Evolutionary conservation across 2,888 invertebrate species (phyloP).

Genomic region (Acleris cristana): DNA sequence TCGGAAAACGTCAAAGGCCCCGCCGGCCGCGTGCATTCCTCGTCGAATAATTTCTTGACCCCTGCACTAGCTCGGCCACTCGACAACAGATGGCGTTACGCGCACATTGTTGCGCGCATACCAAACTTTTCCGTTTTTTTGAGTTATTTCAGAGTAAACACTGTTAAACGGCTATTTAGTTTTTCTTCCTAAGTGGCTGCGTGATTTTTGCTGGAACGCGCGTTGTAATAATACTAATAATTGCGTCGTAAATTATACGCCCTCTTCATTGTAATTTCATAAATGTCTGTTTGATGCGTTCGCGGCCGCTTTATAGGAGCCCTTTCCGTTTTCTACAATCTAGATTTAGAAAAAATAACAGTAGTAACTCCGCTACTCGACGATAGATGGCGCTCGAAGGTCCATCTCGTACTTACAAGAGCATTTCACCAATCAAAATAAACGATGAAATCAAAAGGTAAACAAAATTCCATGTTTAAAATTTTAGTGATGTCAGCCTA

Average conservation of each 20-base stretch:
- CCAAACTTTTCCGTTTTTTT: conserved; percentile 67
- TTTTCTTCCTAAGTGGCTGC: conserved; percentile 81
- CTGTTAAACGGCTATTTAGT: conserved; percentile 78
- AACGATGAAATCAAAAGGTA: neutral
- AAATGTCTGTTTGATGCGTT: conserved; percentile 57
- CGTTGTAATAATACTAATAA: conserved; percentile 76
- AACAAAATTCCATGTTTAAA: conserved; percentile 7
- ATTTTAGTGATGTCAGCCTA: conserved; percentile 12
- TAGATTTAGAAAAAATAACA: conserved; percentile 34
- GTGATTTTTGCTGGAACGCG: conserved; percentile 69
- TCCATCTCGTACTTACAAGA: neutral
- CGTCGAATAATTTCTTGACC: conserved; percentile 74
- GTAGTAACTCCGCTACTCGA: conserved; percentile 42
- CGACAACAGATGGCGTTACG: conserved; percentile 79
- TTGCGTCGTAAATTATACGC: conserved; percentile 72
- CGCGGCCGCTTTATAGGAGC: conserved; percentile 39
- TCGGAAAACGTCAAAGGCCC: conserved; percentile 81
- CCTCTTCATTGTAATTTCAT: conserved; percentile 67
- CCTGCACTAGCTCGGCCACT: conserved; percentile 68
- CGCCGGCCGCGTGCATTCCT: conserved; percentile 75
- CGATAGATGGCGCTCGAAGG: conserved; percentile 55
- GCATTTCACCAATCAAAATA: neutral
- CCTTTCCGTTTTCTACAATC: conserved; percentile 43
- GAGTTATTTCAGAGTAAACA: conserved; percentile 77
- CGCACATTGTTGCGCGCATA: conserved; percentile 70